phyloP scores from a whole-genome alignment of 2,888 invertebrate genomes.

The Aelia acuminata region DNA sequence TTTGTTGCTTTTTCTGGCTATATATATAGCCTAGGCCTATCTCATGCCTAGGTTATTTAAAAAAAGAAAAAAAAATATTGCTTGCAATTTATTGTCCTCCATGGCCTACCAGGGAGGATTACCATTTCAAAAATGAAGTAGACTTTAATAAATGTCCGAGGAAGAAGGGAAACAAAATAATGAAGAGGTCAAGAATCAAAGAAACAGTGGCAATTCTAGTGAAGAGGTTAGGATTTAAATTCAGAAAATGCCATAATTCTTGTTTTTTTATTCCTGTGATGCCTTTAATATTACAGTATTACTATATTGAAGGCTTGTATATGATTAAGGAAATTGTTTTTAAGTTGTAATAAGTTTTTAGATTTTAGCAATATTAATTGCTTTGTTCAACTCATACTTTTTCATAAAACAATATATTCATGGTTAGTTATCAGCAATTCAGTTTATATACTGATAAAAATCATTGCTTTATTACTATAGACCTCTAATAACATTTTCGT shows the following conservation, averaged over 20 bases:
- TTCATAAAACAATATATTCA: background rate
- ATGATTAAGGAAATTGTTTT: background rate
- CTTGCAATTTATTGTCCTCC: constrained; percentile 11
- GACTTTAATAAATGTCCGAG: constrained; percentile 23
- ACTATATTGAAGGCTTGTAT: background rate
- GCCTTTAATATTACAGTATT: background rate
- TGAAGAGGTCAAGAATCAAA: constrained; percentile 33
- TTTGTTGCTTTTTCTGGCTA: background rate
- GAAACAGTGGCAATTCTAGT: background rate
- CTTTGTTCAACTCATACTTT: background rate
- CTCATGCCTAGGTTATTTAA: constrained; percentile 49
- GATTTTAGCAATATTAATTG: background rate
- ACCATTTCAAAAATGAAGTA: constrained; percentile 45
- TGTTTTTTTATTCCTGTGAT: background rate
- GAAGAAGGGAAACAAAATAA: constrained; percentile 6
- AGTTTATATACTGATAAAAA: background rate
- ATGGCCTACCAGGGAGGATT: constrained; percentile 32
- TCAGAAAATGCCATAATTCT: background rate
- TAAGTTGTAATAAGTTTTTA: background rate
- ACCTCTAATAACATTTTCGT: no score
- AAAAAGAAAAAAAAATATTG: constrained; percentile 44
- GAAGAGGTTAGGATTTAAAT: background rate
- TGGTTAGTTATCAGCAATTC: background rate
- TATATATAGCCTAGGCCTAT: constrained; percentile 35
- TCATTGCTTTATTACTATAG: no score